Conservation (phyloP, 2,113 vertebrate genomes). For the Onychostruthus taczanowskii region DNA sequence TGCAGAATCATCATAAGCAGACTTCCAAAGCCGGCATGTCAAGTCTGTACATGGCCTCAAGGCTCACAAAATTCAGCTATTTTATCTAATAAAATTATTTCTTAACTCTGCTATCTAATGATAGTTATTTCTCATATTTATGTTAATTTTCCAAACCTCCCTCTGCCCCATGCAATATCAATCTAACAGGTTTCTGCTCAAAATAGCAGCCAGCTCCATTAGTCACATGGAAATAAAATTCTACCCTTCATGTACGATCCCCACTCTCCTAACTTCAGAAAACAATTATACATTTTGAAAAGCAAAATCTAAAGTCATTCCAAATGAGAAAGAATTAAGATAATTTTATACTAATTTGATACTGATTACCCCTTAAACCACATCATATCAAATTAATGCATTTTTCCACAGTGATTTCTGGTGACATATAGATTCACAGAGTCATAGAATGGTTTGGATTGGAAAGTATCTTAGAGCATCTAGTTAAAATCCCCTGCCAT, state of each 20-base stretch:
- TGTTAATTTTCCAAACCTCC: not conserved
- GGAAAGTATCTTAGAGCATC: not conserved
- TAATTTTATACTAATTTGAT: not conserved
- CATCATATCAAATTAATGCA: fast-evolving
- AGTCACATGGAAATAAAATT: not conserved
- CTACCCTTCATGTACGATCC: not conserved
- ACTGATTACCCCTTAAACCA: not conserved
- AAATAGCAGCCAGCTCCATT: not conserved
- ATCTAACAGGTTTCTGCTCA: not conserved
- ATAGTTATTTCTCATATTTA: not conserved
- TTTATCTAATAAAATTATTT: not conserved
- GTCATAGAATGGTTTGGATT: not conserved
- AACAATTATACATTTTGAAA: not conserved
- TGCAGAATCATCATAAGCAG: not conserved
- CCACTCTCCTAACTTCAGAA: not conserved
- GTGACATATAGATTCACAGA: not conserved
- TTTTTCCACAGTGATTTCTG: not conserved
- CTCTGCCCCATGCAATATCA: fast-evolving
- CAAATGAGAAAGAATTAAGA: not conserved
- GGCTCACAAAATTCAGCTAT: not conserved
- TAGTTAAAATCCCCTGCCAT: not conserved
- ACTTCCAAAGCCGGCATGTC: not conserved
- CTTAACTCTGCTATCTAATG: not conserved
- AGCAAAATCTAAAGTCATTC: not conserved
- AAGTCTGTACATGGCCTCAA: not conserved